phyloP scores from a whole-genome alignment of 2,113 vertebrate species.

The Chauna torquata region DNA sequence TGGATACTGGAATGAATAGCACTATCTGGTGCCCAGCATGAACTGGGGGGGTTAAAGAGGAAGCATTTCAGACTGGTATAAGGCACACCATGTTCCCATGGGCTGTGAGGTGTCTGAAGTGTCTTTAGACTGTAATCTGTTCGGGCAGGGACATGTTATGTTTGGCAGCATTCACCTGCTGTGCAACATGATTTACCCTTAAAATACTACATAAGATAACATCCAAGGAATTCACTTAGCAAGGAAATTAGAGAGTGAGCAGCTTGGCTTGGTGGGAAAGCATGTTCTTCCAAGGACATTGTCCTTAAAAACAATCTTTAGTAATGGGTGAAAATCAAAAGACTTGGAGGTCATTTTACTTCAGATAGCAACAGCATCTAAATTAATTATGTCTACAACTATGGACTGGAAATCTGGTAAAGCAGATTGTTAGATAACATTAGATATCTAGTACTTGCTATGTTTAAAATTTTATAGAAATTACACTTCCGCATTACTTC shows the following conservation, averaged over 20 bases:
- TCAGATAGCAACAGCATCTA: background rate
- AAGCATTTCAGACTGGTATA: background rate
- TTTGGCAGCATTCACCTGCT: background rate
- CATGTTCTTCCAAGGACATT: background rate
- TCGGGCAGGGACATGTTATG: background rate
- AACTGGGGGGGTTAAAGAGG: background rate
- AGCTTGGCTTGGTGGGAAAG: background rate
- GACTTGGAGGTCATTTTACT: background rate
- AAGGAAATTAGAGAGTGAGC: background rate
- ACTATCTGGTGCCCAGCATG: background rate
- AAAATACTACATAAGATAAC: background rate
- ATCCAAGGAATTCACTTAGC: background rate
- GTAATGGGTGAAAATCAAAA: background rate
- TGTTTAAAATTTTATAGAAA: background rate
- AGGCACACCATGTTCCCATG: background rate
- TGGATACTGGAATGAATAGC: background rate
- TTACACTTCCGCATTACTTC: background rate
- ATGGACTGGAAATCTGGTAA: background rate
- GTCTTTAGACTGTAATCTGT: background rate
- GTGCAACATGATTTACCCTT: background rate
- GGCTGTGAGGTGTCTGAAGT: background rate
- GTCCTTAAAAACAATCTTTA: background rate
- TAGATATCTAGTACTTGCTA: background rate
- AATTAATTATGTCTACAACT: background rate
- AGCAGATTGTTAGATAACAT: background rate